A percentile compares a stretch with the other conserved stretches of the same genome.
Evolutionary conservation across 2,888 invertebrate genomes (phyloP).

Genomic region (Noctua pronuba): DNA sequence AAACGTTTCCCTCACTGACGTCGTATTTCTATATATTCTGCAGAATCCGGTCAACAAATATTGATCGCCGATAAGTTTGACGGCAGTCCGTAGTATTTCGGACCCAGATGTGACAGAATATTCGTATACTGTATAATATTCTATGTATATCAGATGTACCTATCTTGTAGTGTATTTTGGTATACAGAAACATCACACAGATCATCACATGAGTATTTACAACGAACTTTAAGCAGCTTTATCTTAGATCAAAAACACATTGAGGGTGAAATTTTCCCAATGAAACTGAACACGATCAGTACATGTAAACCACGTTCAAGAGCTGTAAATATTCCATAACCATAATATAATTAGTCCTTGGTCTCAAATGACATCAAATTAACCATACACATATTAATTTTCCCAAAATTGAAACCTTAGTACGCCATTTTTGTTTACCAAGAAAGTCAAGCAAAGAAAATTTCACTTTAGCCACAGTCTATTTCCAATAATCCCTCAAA

Average conservation of each 20-base stretch:
- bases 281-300: not conserved
- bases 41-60: slow-evolving; percentile 46
- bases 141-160: not conserved
- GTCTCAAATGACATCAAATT: not conserved
- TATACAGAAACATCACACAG: not conserved
- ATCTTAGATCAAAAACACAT: not conserved
- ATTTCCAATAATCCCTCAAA: slow-evolving; percentile 52
- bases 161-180: not conserved
- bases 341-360: not conserved
- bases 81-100: slow-evolving; percentile 16
- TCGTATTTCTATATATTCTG: slow-evolving; percentile 51
- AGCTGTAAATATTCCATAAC: not conserved
- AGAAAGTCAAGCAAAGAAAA: slow-evolving; percentile 2
- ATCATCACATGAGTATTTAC: not conserved
- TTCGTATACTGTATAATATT: not conserved
- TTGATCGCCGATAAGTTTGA: slow-evolving; percentile 51
- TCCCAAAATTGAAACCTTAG: not conserved
- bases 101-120: slow-evolving; percentile 25
- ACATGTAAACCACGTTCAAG: not conserved
- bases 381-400: not conserved
- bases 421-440: not conserved
- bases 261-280: not conserved
- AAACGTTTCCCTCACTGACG: slow-evolving; percentile 35
- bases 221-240: not conserved
- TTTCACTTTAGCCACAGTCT: slow-evolving; percentile 28